Evolutionary conservation across 2,797 vertebrate species (phyloP), one percentile per base, ranked within the genome.

Genomic region (Nannoperca obscura): DNA sequence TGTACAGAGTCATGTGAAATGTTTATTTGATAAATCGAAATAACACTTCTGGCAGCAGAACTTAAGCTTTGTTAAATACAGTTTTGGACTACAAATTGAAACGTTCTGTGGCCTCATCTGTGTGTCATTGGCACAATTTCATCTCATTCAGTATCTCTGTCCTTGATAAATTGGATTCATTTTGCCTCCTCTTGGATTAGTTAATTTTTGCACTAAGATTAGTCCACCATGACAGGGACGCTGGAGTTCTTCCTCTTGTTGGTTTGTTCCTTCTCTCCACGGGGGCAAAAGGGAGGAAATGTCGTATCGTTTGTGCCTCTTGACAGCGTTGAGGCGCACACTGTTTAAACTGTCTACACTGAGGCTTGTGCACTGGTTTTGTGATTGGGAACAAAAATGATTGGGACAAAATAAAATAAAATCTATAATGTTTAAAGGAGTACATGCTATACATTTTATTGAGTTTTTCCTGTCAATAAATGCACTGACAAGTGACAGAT

Each of bases 281-380:
- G 2, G 68, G 42, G 22, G 19, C 20, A 53, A 71, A 52, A 59
- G 5, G 17, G 24, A 53, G 71, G 63, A 50, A 50, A 38, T 24
- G 27, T 60, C 2, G 10, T 14, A 64, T 71, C 3, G 22, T 67
- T 59, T 54, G 55, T 67, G 62, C 15, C 14, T 72, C 55, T 71
- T 76, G 44, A 66, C 64, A 54, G 32, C 15, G 49, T 54, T 63
- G 61, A n/a, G 59, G 32, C 11, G 4, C 65, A 60, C 42, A 81
- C 19, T 38, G 62, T 50, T 54, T 44, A 19, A 55, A 72, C 49
- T 24, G 38, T 63, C 61, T 34, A 49, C 65, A 76, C 47, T 46
- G 65, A 67, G 40, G 27, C 55, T 71, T 14, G 17, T 47, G 36
- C 20, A 0, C 47, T 67, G 47, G 9, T 54, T 74, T 58, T 49